Evolutionary conservation across 2,113 vertebrate genomes (phyloP), one percentile per base, ranked within the genome.

Genomic region (Bostrychus sinensis): DNA sequence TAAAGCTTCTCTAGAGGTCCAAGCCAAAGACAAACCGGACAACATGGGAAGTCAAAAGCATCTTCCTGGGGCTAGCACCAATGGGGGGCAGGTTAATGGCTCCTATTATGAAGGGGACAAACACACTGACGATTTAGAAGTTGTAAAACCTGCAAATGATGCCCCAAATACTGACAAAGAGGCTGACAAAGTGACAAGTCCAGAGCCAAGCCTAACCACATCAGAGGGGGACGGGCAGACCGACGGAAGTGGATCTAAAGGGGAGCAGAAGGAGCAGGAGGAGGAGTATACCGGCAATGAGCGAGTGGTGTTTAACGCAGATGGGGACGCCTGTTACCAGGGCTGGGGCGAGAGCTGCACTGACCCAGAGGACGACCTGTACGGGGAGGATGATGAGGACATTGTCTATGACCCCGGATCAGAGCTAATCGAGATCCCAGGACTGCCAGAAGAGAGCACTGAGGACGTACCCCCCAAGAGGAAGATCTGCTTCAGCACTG

Each of bases 271-370:
- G 54, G 69, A 80, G 43, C 77, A 70, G 34, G 51, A 1, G 2
- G 90, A 89, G 82, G 91, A 92, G 60, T 92, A 89, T 82, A 39
- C 70, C 39, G 86, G 88, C 32, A 90, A 88, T 6, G 91, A 93
- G 81, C 84, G 90, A 32, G 88, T 92, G 38, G 71, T 92, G 84
- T 92, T 90, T 80, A 93, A 89, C 2, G 89, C 90, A 1, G 95
- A 97, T 61, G 95, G 95, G 41, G 96, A 90, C 0, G 94, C 95
- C 0, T 98, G 96, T 69, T 94, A 92, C 82, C 94, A 96, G 32
- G 95, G 95, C 56, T 98, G 96, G 96, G 96, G 93, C 48, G 95
- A 97, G 85, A 94, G 95, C 59, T 95, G 93, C 81, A 96, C 95
- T 0, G 96, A 99, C 41, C 92, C 92, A 1, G 95, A 96, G 45